Evolutionary conservation across 2,797 vertebrate species (phyloP), one percentile per base, ranked within the genome.

Genomic region (Micromesistius poutassou): DNA sequence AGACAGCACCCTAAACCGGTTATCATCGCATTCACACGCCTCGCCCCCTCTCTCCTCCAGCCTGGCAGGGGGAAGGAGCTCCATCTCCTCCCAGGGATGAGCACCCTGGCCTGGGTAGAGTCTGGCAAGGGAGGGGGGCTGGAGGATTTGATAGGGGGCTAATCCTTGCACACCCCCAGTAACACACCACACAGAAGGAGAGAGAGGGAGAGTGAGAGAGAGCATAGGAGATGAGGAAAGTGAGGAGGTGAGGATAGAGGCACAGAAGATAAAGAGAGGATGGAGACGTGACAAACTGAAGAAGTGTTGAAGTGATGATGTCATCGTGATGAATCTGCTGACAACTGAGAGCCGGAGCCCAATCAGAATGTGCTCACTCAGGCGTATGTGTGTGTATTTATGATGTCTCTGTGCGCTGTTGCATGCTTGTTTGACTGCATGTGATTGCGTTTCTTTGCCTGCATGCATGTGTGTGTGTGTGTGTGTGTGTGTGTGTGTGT

Each of bases 251-350:
- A 88, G 72, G 80, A 79, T 72, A 79, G 84, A 81, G 72, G 30
- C 84, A 72, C 19, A 76, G 82, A 82, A 87, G 89, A 88, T 86
- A 89, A 82, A 80, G 84, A 85, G 73, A 79, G 83, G 82, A 87
- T 87, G 87, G 85, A 89, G 79, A 86, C 84, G 86, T 92, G 89
- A 87, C 86, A 89, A 91, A 87, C 83, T 81, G 79, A 86, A 90
- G 79, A 86, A 90, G 80, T 85, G 87, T 87, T 87, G 86, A 86
- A 88, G 88, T 79, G 81, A 73, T 77, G 82, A 84, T 79, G 88
- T 90, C 87, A 85, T 85, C 74, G 74, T 85, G 87, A 87, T 89
- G 84, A 89, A 90, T 91, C 80, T 88, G 90, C 85, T 85, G 83
- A 80, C 83, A 73, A 28, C 79, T 80, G 86, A 78, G 71, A 82